phyloP scores from a whole-genome alignment of 2,888 invertebrate genomes.

The Eupithecia pulchellata region DNA sequence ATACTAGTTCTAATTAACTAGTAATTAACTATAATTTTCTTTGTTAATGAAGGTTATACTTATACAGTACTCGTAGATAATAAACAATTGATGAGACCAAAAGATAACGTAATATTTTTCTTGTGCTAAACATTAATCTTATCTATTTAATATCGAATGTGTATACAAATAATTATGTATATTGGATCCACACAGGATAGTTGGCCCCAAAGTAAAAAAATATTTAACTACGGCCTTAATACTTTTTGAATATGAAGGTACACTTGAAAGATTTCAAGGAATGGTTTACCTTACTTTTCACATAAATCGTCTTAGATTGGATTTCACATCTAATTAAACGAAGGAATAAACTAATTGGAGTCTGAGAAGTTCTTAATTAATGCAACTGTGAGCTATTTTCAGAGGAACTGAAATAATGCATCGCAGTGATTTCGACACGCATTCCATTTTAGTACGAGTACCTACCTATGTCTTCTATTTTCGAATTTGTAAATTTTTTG shows the following conservation, averaged over 20 bases:
- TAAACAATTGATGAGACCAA: background rate
- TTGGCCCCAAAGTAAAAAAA: background rate
- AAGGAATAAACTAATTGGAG: background rate
- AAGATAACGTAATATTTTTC: background rate
- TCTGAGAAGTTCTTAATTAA: constrained; percentile 16
- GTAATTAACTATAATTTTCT: no score
- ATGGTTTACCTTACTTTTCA: background rate
- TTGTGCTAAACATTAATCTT: background rate
- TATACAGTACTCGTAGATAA: background rate
- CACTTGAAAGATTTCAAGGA: background rate
- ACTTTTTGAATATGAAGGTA: background rate
- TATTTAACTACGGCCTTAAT: background rate
- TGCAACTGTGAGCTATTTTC: constrained; percentile 20
- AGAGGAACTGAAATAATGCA: constrained; percentile 12
- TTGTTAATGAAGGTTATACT: no score
- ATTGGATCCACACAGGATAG: background rate
- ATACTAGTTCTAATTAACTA: no score
- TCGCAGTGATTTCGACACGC: background rate
- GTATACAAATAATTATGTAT: background rate
- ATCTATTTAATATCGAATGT: background rate
- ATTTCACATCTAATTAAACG: background rate
- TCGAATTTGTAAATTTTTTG: background rate
- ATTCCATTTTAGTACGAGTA: background rate
- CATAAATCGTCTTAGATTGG: background rate
- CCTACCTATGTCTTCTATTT: background rate